Conservation (phyloP, 2,888 invertebrate species). For the Oscheius sp. region DNA sequence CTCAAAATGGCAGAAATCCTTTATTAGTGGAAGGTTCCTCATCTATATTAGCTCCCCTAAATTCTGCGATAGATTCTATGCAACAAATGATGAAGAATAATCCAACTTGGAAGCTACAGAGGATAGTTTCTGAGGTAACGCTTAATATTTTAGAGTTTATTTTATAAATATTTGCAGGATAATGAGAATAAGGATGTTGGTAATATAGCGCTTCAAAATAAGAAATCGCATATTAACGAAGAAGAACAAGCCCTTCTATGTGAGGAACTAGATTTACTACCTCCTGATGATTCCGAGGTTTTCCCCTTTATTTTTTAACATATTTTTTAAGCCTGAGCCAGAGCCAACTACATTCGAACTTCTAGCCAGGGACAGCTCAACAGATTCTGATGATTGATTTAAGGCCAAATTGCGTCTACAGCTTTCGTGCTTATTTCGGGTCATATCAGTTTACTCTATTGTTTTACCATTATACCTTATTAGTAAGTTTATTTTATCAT, state of each 20-base stretch:
- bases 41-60: background rate
- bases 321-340: no score
- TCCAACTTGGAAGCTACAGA: background rate
- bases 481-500: no score
- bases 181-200: background rate
- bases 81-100: background rate
- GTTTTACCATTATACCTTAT: background rate
- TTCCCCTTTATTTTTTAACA: no score
- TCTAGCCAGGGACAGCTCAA: background rate
- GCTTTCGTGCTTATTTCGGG: background rate
- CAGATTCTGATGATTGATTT: background rate
- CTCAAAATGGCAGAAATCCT: background rate
- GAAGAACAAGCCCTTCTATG: background rate
- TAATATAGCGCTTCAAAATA: background rate
- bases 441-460: background rate
- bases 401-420: background rate
- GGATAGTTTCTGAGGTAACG: background rate
- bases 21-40: background rate
- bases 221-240: background rate
- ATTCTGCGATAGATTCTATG: background rate
- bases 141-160: background rate
- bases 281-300: constrained; percentile 2
- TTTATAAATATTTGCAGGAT: background rate
- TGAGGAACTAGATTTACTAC: constrained; percentile 9
- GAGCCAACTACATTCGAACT: background rate